Base-by-base conservation (phyloP, 1,140 invertebrate genomes). In the Protaetia brevitarsis region DNA sequence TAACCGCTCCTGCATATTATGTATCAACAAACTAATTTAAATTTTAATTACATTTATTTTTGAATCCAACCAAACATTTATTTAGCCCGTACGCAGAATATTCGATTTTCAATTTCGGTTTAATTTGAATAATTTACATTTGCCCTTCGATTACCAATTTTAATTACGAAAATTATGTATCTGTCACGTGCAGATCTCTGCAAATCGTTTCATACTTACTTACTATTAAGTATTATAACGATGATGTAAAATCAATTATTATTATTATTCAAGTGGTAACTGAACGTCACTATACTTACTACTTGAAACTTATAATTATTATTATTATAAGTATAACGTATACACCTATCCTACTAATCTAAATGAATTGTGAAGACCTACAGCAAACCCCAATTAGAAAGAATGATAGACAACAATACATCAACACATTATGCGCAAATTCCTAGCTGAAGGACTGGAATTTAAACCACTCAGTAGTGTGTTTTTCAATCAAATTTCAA, bases 71-170 rank as follows among this genome's bases (percentile, higher is more conserved):
- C 3, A 23, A 21, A 51, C 41, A 51, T 51, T 51, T 51, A 51
- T 51, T 51, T 51, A 51, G 41, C 11, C 1, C 19, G 41, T 2
- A 19, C 4, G 26, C 21, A 23, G 41, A 51, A 51, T 51, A 51
- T 51, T 51, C 41, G n/a, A n/a, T n/a, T n/a, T n/a, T n/a, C n/a
- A 51, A 51, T 51, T 51, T 51, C 19, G 19, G 16, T 51, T 51
- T 51, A 51, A 51, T 51, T 51, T 51, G 41, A 51, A 51, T 51
- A 51, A 51, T 51, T 51, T 51, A 51, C 41, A 51, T 51, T 51
- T 23, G 41, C 21, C 21, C 41, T 51, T 23, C 16, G 41, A 51
- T 51, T 51, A 51, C 26, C 26, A 51, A 51, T 51, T 51, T 51
- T 23, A 19, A 51, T 51, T 51, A 34, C 21, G 19, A 21, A 16